Evolutionary conservation across 1,140 invertebrate genomes (phyloP).

Genomic region (Hirudo medicinalis): DNA sequence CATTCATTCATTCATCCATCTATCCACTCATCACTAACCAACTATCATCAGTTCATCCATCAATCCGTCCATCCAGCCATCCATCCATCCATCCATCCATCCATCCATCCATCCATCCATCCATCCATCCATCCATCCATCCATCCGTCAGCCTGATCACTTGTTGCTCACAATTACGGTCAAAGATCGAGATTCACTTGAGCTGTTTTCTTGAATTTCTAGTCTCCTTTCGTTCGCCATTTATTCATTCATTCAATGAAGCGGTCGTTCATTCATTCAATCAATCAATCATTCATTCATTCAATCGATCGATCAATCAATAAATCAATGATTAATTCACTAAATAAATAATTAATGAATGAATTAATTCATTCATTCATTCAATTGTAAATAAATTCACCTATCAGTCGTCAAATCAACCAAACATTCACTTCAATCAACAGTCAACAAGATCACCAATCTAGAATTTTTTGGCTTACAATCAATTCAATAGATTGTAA

Average conservation of each 20-base stretch:
- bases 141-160: not conserved
- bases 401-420: too few species aligned
- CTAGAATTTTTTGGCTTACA: too few species aligned
- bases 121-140: not conserved
- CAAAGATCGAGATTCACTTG: too few species aligned
- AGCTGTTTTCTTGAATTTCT: too few species aligned
- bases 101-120: not conserved
- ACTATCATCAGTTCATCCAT: not conserved
- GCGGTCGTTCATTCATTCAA: constrained; percentile 4
- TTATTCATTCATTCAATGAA: not conserved
- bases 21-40: not conserved
- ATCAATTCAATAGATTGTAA: too few species aligned
- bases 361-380: not conserved
- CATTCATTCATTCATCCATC: not conserved
- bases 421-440: too few species aligned
- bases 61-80: not conserved
- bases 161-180: too few species aligned
- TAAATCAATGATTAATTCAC: too few species aligned
- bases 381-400: too few species aligned
- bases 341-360: not conserved
- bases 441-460: too few species aligned
- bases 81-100: constrained; percentile 1
- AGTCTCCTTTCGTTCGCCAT: not conserved
- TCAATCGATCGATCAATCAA: not conserved
- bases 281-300: not conserved